Evolutionary conservation across 2,888 invertebrate species (phyloP), one percentile per base, ranked within the genome.

Genomic region (Pegoplata infirma): DNA sequence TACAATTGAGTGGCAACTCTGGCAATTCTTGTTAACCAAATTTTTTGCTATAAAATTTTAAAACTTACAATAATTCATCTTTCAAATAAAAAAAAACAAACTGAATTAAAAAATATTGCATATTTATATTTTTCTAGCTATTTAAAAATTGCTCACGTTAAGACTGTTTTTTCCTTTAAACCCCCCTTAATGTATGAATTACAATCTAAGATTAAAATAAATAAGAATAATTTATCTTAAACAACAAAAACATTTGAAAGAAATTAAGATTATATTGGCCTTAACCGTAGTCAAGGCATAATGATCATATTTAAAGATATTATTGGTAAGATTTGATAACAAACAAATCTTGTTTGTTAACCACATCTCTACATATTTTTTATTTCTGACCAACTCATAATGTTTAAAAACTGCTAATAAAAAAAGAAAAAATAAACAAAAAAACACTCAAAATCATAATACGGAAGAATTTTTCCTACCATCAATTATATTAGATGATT

Each of bases 251-350:
- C 6, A 12, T 4, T 32, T 32, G 32, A 10, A 14, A 59, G 10
- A 21, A 47, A 55, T 1, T 59, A 19, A 67, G 25, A 44, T 56
- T 25, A 64, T 8, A 16, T 6, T 46, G 32, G 16, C 72, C 72
- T 72, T 64, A 40, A 63, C 46, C 40, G 36, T 8, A 64, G 63
- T 64, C 47, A 72, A 72, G 63, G 46, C 53, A 17, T 28, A 12
- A 4, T 61, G 12, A 47, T 17, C 8, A 8, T n/a, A 14, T 51
- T 3, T 10, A 21, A 36, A 6, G 14, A 23, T 40, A 51, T n/a
- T n/a, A n/a, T 28, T 46, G 7, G 12, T 28, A 46, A n/a, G 10
- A 46, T 59, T 25, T 25, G 14, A 49, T 14, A 16, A 47, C 10
- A 40, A n/a, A 32, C 32, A 2, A 40, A 5, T n/a, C 10, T 4